phyloP scores from a whole-genome alignment of 2,797 vertebrate genomes.

The Mallotus villosus region DNA sequence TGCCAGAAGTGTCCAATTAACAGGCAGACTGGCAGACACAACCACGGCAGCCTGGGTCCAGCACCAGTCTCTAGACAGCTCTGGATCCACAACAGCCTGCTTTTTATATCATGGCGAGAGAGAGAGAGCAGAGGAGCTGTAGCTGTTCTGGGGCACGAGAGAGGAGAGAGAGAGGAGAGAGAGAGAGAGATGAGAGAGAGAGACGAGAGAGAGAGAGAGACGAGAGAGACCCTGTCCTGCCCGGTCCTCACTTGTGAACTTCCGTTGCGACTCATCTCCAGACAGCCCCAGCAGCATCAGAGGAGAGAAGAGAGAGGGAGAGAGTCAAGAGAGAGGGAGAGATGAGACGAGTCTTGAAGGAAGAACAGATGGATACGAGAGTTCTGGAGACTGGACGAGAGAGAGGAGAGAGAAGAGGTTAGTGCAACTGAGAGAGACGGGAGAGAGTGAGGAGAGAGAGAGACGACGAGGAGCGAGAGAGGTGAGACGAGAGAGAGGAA shows the following conservation, averaged over 20 bases:
- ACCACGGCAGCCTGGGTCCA: conserved; percentile 27
- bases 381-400: not conserved
- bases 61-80: conserved; percentile 20
- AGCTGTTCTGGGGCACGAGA: not conserved
- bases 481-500: not conserved
- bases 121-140: not conserved
- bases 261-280: not conserved
- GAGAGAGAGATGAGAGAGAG: not conserved
- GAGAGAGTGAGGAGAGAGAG: not conserved
- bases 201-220: not conserved
- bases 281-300: too few relatives aligned
- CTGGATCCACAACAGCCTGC: not conserved
- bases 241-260: too few relatives aligned
- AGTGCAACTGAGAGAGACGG: too few relatives aligned
- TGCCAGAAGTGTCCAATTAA: conserved; percentile 32
- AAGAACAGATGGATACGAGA: too few relatives aligned
- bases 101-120: not conserved
- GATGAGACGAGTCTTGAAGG: too few relatives aligned
- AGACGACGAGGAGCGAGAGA: not conserved
- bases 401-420: not conserved
- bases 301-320: not conserved
- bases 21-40: conserved; percentile 22
- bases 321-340: not conserved
- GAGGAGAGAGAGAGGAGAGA: too few relatives aligned
- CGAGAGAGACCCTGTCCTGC: not conserved